Conservation (phyloP, 2,888 invertebrate species). For the Hipparchia sbordonii region DNA sequence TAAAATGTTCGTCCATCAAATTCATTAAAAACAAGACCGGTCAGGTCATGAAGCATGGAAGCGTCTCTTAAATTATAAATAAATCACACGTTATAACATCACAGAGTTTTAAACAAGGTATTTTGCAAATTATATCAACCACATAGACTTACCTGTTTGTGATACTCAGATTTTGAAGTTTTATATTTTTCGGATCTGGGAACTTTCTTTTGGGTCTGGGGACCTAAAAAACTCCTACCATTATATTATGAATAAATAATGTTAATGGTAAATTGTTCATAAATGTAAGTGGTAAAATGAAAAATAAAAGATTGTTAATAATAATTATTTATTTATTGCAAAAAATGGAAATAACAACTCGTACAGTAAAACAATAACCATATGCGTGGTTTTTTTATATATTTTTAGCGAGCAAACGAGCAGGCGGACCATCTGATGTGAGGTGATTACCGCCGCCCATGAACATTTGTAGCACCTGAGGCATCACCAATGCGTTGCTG, state of each 20-base stretch:
- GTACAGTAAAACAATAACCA: too few species aligned
- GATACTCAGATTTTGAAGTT: background rate
- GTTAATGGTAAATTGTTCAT: too few species aligned
- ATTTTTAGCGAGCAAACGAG: too few species aligned
- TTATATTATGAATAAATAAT: too few species aligned
- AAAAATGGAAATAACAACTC: background rate
- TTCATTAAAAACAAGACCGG: background rate
- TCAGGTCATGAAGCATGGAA: slow-evolving; percentile 18
- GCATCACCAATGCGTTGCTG: too few species aligned
- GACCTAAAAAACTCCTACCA: too few species aligned
- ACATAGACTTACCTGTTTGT: background rate
- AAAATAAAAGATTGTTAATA: background rate
- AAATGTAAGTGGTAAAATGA: background rate
- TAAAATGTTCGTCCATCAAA: slow-evolving; percentile 28
- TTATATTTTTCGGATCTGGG: background rate
- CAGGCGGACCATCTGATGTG: too few species aligned
- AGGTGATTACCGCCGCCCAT: too few species aligned
- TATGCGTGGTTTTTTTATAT: too few species aligned
- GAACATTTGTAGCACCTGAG: too few species aligned
- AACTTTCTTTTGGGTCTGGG: too few species aligned
- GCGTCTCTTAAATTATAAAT: slow-evolving; percentile 7
- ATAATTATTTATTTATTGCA: background rate
- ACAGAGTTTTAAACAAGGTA: too few species aligned
- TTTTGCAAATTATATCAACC: background rate
- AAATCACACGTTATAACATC: background rate